Base-by-base conservation (phyloP, 2,888 invertebrate species). In the Papilio protenor region DNA sequence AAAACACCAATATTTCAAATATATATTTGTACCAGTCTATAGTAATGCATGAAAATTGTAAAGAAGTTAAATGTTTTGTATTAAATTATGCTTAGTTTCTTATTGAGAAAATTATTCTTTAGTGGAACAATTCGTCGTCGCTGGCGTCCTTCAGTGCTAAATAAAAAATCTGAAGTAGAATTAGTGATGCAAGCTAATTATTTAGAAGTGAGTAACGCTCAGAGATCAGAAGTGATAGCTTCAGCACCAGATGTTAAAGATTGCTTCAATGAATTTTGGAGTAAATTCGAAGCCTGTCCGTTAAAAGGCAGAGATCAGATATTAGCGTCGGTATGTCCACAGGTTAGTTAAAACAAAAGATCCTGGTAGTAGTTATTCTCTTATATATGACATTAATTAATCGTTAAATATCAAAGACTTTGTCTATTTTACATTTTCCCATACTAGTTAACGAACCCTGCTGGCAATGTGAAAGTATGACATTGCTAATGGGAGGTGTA, bases 261-360 rank as follows among this genome's bases (percentile, higher is more conserved):
- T 69, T 96, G 97, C 82, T 98, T 98, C 86, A 89, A 93, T 47
- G 94, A 95, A 69, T 98, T 97, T 91, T 98, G 98, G 98, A 85
- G 93, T 1, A 95, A 95, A 74, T 95, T 97, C 89, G 87, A 92
- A 79, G 88, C 94, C 40, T 93, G 96, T 80, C 97, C 97, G 0
- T 90, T 98, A 81, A 94, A 95, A 79, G 98, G 96, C 0, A 95
- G 98, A 81, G 97, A 98, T 90, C 94, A 96, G 80, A 98, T 98
- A 83, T 87, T 98, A 61, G 95, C 96, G 78, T 97, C 97, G 75
- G 96, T 98, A 81, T 98, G 97, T 90, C 98, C 98, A n/a, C 96
- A 97, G 94, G 97, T 97, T 89, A 81, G 79, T 79, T 72, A 73
- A 27, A 16, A 71, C 49, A 40, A 40, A 40, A 40, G 40, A 40